Evolutionary conservation across 2,113 vertebrate genomes (phyloP).

Genomic region (Chloebia gouldiae): DNA sequence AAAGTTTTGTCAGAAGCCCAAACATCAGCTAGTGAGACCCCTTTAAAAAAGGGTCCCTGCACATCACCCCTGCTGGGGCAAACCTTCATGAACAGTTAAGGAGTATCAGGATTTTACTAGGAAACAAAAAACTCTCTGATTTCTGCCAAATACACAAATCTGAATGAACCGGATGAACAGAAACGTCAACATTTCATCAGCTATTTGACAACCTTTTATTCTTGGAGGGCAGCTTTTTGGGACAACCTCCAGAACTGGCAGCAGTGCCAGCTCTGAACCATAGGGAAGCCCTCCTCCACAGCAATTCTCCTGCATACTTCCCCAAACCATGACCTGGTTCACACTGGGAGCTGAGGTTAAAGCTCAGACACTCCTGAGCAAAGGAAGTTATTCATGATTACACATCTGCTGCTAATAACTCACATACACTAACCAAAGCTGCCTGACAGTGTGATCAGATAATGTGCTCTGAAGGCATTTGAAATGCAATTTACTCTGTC

Average conservation of each 20-base stretch:
- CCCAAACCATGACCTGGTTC: not conserved
- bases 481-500: not conserved
- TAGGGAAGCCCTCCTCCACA: not conserved
- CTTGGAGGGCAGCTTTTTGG: not conserved
- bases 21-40: not conserved
- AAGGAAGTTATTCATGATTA: not conserved
- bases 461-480: constrained; percentile 11
- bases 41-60: not conserved
- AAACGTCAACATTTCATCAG: not conserved
- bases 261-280: not conserved
- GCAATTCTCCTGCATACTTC: not conserved
- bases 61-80: not conserved
- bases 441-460: not conserved
- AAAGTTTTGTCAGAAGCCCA: not conserved
- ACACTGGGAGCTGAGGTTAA: not conserved
- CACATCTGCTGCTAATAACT: not conserved
- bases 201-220: not conserved
- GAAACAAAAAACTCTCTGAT: not conserved
- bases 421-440: not conserved
- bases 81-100: not conserved
- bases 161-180: fast-evolving
- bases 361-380: fast-evolving
- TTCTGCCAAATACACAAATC: not conserved
- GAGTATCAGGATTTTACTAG: not conserved
- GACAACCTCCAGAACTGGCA: not conserved